Percentiles rank a stretch among this genome's conserved stretches.
Evolutionary conservation across 1,140 invertebrate genomes (phyloP).

Genomic region (Cydia pomonella): DNA sequence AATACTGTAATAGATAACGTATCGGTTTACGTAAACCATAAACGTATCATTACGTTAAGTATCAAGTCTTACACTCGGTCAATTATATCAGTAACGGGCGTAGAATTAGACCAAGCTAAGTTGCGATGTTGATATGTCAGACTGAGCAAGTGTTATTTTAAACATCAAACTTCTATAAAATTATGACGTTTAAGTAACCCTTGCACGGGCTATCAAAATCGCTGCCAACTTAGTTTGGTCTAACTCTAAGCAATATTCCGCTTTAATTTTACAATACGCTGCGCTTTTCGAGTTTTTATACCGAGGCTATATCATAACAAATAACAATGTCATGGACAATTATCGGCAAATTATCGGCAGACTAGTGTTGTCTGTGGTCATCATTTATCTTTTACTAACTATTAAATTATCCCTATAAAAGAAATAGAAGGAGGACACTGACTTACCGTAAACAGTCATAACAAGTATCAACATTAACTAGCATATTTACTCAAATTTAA

Average conservation of each 20-base stretch:
- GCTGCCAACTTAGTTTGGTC: too few relatives aligned
- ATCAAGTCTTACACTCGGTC: neutral
- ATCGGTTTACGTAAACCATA: constrained; percentile 28
- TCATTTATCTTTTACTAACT: neutral
- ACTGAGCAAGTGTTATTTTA: too few relatives aligned
- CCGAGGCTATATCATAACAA: neutral
- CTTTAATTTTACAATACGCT: neutral
- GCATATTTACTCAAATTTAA: constrained; percentile 20
- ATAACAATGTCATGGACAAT: neutral
- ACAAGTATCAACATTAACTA: constrained; percentile 17
- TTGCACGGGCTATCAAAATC: too few relatives aligned
- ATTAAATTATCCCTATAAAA: constrained; percentile 1
- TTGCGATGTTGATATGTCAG: too few relatives aligned
- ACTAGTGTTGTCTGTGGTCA: neutral
- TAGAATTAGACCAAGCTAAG: too few relatives aligned
- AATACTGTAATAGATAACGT: constrained; percentile 19
- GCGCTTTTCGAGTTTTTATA: constrained; percentile 1
- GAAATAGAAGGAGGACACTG: constrained; percentile 6
- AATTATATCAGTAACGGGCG: neutral
- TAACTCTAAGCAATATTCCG: constrained; percentile 2
- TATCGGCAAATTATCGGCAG: neutral
- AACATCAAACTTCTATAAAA: too few relatives aligned
- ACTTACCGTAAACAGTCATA: neutral
- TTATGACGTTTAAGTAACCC: too few relatives aligned
- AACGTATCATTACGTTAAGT: constrained; percentile 13